Percentiles rank a stretch among this genome's conserved stretches.
Evolutionary conservation across 2,888 invertebrate genomes (phyloP).

Genomic region (Drosophila neotestacea): DNA sequence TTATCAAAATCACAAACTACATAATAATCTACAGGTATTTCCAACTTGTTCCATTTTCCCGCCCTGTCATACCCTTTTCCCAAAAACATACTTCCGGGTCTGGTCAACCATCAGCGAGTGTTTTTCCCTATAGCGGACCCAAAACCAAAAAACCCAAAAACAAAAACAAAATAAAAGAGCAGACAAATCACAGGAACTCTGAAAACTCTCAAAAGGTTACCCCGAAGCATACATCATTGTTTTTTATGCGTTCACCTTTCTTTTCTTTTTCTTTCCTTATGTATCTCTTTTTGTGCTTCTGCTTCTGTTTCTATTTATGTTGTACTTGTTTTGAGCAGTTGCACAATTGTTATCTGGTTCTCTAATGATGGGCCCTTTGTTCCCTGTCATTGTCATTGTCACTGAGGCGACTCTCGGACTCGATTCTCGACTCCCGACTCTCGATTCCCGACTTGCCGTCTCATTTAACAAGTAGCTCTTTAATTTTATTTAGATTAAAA

Average conservation of each 20-base stretch:
- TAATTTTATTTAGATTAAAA: conserved; percentile 70
- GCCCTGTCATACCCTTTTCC: conserved; percentile 57
- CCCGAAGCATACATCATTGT: conserved; percentile 31
- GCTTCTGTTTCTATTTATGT: conserved; percentile 32
- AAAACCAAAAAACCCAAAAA: no score
- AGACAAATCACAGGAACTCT: conserved; percentile 52
- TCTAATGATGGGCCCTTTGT: conserved; percentile 62
- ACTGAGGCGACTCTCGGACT: background rate
- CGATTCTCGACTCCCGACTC: conserved; percentile 14
- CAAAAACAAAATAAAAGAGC: background rate
- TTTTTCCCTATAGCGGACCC: conserved; percentile 15
- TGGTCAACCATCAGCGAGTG: conserved; percentile 36
- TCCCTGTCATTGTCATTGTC: conserved; percentile 10
- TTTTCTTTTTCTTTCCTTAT: conserved; percentile 8
- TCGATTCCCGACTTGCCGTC: conserved; percentile 41
- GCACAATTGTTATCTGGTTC: conserved; percentile 54
- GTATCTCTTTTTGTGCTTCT: conserved; percentile 15
- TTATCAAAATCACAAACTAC: conserved; percentile 19
- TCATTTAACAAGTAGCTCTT: conserved; percentile 66
- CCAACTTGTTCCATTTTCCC: conserved; percentile 9
- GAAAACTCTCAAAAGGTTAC: conserved; percentile 35
- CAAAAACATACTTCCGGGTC: conserved; percentile 22
- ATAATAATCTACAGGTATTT: conserved; percentile 35
- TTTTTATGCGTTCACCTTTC: conserved; percentile 41
- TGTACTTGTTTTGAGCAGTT: conserved; percentile 56